These are phyloP conservation scores for Cavia porcellus DNA, from an alignment of 2,113 vertebrate species.

Conservation along the genomic window DNA sequence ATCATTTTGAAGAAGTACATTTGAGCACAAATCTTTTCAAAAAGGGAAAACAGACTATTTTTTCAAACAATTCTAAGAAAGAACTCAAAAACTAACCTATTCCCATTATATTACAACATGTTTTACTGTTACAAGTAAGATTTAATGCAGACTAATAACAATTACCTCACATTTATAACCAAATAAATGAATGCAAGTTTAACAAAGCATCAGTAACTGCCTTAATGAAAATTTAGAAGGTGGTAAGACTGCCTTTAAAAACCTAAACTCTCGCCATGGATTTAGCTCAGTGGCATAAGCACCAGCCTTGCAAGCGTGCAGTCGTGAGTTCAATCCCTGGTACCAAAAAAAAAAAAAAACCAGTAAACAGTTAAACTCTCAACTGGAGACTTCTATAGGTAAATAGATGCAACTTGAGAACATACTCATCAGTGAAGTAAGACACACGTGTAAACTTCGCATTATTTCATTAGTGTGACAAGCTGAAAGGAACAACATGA, in stretches of 20 bases:
- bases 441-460: too few relatives aligned
- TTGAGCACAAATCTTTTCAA: neutral
- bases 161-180: neutral
- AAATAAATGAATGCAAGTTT: neutral
- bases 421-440: too few relatives aligned
- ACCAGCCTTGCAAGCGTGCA: too few relatives aligned
- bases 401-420: too few relatives aligned
- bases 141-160: too few relatives aligned
- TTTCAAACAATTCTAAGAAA: neutral
- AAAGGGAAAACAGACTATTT: neutral
- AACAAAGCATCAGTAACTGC: neutral
- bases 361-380: neutral
- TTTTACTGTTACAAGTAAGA: neutral
- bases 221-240: neutral
- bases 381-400: neutral
- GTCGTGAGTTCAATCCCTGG: too few relatives aligned
- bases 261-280: neutral
- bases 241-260: slow-evolving; percentile 18
- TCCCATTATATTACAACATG: neutral
- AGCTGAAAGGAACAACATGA: too few relatives aligned
- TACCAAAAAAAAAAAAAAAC: too few relatives aligned
- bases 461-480: too few relatives aligned
- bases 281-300: too few relatives aligned
- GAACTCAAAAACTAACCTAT: neutral
- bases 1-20: neutral